Base-by-base conservation (phyloP, 2,113 vertebrate genomes). In the Vimba vimba region DNA sequence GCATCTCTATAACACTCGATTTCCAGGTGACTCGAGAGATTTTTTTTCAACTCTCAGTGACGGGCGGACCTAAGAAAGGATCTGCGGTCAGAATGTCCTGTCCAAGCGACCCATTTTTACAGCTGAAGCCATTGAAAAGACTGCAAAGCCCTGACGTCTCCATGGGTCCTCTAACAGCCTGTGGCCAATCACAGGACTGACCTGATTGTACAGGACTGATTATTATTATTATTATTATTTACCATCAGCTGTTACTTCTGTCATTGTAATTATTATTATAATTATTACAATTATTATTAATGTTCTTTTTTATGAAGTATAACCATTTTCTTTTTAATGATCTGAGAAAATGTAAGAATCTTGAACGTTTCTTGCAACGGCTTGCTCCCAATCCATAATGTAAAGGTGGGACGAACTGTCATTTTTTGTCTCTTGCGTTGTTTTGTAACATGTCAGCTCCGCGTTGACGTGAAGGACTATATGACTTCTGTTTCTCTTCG, bases 21-120 rank as follows among this genome's bases (percentile, higher is more conserved):
- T 45, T 84, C 93, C 94, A 95, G 91, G 93, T 96, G 81, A 86
- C 75, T 86, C 30, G 88, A 88, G 95, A 95, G 85, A 96, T 92
- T 95, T 89, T 95, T 96, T 90, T 96, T 86, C 36, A 94, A 66
- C 62, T 95, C 81, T 95, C 94, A 4, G 96, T 96, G 93, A 95
- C 94, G 90, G 96, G 95, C 93, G 95, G 93, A 47, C 95, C 95
- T 6, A 93, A 94, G 87, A 92, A 96, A 87, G 91, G 94, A 93
- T 87, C 89, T 88, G 88, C 88, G 91, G 90, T 89, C 93, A 92
- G 95, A 89, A 91, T 92, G 93, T 93, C 94, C 89, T 88, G 94
- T 93, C 94, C 62, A 82, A 52, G 73, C 50, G 60, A 69, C 83
- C 30, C 60, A 92, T 94, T 89, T 94, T 93, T 27, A 50, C 39